Evolutionary conservation across 2,888 invertebrate species (phyloP), one percentile per base, ranked within the genome.

Genomic region (Halocaridina rubra): DNA sequence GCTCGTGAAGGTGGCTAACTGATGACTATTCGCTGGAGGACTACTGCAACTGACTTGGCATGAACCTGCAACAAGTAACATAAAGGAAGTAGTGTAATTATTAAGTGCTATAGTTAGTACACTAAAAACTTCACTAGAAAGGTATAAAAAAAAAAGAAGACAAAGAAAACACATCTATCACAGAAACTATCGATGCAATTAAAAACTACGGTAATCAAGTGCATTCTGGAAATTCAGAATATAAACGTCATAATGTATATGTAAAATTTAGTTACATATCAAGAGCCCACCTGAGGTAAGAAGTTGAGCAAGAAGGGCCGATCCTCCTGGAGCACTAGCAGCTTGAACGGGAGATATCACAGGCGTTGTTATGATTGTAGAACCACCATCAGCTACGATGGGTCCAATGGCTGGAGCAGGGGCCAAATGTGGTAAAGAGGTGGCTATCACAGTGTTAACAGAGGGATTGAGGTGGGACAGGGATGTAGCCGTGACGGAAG

Each of bases 251-350:
- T n/a, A n/a, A n/a, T n/a, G n/a, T n/a, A n/a, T n/a, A n/a, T n/a
- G n/a, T n/a, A n/a, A n/a, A n/a, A n/a, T n/a, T n/a, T n/a, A n/a
- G n/a, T n/a, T n/a, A n/a, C n/a, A n/a, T n/a, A n/a, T n/a, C n/a
- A n/a, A n/a, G n/a, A n/a, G n/a, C n/a, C n/a, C n/a, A 81, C 81
- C 81, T 81, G 81, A 67, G 13, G 76, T 80, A 46, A 84, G 84
- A 27, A 84, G 84, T 32, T 84, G 84, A 80, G 84, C 84, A 27
- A 84, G 74, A 5, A 84, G 53, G 22, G 79, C 79, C 5, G 84
- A 75, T 22, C 53, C 64, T 61, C 79, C 59, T 22, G 79, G 24
- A 2, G 79, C 46, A 32, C 19, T 57, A 10, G 72, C 33, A 16
- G 78, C 61, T 19, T 77, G 76, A 13, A 77, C 75, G 24, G 82